phyloP scores from a whole-genome alignment of 2,113 vertebrate genomes.

The Eulacestoma nigropectus region DNA sequence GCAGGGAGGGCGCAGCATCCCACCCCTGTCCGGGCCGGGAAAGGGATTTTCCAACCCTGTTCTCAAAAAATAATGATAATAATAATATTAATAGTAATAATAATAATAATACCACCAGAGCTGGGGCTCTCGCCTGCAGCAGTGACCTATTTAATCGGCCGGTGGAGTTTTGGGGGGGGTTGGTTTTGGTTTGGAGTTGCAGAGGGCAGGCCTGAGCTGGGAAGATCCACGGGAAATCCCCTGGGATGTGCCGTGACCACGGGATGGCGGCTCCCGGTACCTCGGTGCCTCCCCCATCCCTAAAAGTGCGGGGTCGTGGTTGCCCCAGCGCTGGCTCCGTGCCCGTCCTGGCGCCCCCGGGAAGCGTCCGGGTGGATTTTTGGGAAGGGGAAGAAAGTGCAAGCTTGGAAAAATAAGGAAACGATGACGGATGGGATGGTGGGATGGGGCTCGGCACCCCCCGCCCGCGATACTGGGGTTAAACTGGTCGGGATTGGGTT shows the following conservation, averaged over 20 bases:
- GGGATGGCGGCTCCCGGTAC: neutral
- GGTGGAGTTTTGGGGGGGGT: neutral
- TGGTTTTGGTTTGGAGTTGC: neutral
- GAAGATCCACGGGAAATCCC: neutral
- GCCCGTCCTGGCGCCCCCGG: neutral
- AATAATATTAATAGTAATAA: neutral
- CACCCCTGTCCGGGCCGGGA: neutral
- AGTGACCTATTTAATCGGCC: slow-evolving; percentile 29
- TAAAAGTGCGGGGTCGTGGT: neutral
- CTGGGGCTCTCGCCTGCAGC: neutral
- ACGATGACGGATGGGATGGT: neutral
- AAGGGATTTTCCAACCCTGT: neutral
- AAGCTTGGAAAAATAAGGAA: neutral
- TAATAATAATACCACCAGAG: neutral
- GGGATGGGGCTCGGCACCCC: neutral
- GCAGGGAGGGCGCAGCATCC: neutral
- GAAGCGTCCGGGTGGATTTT: neutral
- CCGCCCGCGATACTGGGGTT: rapidly evolving
- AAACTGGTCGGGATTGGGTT: rapidly evolving
- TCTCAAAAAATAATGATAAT: neutral
- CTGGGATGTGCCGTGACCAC: neutral
- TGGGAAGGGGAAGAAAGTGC: neutral
- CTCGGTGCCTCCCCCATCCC: neutral
- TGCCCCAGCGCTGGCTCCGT: neutral
- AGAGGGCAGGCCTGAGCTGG: neutral